These are phyloP conservation scores for Tiliqua scincoides DNA, from an alignment of 2,113 vertebrate species.

Conservation along the genomic window DNA sequence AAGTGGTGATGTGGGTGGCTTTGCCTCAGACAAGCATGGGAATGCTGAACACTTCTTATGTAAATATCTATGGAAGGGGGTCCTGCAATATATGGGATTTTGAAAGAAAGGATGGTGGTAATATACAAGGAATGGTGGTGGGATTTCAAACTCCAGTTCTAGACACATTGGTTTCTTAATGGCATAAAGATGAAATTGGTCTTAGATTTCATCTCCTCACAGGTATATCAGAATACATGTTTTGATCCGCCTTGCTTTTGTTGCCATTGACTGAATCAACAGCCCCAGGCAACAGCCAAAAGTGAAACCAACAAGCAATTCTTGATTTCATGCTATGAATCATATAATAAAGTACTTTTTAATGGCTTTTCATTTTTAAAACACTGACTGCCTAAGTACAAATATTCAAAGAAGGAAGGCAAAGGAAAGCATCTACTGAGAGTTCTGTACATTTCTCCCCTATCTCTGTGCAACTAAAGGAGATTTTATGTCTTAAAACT, in stretches of 20 bases:
- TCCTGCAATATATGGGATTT: not conserved
- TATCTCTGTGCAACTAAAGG: not conserved
- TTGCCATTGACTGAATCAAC: not conserved
- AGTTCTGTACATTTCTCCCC: not conserved
- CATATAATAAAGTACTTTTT: not conserved
- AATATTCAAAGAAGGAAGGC: not conserved
- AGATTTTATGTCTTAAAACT: not conserved
- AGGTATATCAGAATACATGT: not conserved
- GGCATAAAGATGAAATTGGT: rapidly evolving
- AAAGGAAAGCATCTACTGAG: not conserved
- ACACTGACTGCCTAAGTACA: not conserved
- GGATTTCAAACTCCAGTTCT: not conserved
- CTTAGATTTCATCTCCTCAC: not conserved
- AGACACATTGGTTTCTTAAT: rapidly evolving
- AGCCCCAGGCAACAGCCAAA: not conserved
- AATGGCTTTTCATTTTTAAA: conserved; percentile 12
- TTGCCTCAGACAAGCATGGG: conserved; percentile 33
- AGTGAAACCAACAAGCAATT: not conserved
- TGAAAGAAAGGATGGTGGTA: not conserved
- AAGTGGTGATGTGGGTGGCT: conserved; percentile 37
- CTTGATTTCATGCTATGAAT: not conserved
- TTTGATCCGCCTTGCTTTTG: not conserved
- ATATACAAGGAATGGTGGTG: not conserved
- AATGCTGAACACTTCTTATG: not conserved
- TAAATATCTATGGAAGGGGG: not conserved